A percentile compares a stretch with the other conserved stretches of the same genome.
phyloP scores from a whole-genome alignment of 2,797 vertebrate genomes.

The Poecilia wingei region DNA sequence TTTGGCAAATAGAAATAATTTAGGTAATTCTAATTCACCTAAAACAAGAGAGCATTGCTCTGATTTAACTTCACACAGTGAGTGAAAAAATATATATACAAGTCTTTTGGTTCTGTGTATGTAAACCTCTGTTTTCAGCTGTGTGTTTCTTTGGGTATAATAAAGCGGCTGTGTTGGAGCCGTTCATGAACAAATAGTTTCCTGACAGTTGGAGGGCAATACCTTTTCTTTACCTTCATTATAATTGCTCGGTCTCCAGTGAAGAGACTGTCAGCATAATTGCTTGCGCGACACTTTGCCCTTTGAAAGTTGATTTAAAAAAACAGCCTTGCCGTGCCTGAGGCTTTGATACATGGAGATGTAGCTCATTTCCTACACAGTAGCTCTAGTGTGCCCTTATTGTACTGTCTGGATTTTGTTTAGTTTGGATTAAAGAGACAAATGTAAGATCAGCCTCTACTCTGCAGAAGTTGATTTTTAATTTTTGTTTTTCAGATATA shows the following conservation, averaged over 20 bases:
- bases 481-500: neutral
- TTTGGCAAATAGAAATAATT: neutral
- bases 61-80: neutral
- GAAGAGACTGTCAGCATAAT: constrained; percentile 1
- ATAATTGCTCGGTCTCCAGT: constrained; percentile 9
- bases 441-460: no score
- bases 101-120: neutral
- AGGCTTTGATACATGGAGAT: neutral
- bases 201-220: neutral
- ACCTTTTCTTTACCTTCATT: neutral
- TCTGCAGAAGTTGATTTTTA: neutral
- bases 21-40: neutral
- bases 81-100: no score
- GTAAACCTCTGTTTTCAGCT: neutral
- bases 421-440: neutral
- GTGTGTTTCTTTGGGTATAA: neutral
- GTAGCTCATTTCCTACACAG: constrained; percentile 1
- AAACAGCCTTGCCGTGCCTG: neutral
- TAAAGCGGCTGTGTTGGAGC: neutral
- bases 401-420: neutral
- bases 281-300: neutral
- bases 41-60: neutral
- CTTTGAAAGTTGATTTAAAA: constrained; percentile 5
- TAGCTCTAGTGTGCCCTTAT: neutral
- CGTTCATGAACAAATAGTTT: constrained; percentile 3